phyloP scores from a whole-genome alignment of 2,797 vertebrate genomes.

The Mormyrops attenuatus region DNA sequence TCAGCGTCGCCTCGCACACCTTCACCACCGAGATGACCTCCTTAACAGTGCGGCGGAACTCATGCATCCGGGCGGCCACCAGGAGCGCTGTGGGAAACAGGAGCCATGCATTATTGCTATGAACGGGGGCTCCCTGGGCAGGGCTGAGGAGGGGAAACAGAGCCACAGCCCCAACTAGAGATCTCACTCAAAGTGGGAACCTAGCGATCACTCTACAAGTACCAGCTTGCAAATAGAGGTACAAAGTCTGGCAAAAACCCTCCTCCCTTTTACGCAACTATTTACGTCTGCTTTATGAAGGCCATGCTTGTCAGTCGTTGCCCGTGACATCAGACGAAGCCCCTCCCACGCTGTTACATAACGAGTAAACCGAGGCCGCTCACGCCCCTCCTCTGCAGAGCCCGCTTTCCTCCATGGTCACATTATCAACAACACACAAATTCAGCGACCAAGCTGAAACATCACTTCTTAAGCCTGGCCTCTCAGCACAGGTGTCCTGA shows the following conservation, averaged over 20 bases:
- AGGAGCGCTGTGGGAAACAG: conserved; percentile 70
- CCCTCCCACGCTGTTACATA: not conserved
- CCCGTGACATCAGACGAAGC: not conserved
- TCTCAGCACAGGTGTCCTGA: not conserved
- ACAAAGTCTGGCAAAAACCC: not conserved
- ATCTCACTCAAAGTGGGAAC: not conserved
- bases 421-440: not conserved
- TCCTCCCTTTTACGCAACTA: not conserved
- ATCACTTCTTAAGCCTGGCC: not conserved
- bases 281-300: not conserved
- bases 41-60: conserved; percentile 86
- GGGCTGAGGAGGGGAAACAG: not conserved
- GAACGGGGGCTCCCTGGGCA: not conserved
- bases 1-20: conserved; percentile 87
- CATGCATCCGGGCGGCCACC: conserved; percentile 87
- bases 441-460: not conserved
- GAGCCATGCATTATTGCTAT: not conserved
- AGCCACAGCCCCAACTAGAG: not conserved
- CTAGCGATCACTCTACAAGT: not conserved
- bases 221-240: not conserved
- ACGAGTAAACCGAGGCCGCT: not conserved
- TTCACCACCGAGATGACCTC: conserved; percentile 91
- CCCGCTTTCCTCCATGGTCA: not conserved
- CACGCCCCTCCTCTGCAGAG: not conserved
- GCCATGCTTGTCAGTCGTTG: not conserved